These are phyloP conservation scores for Botia almorhae DNA, from an alignment of 2,797 vertebrate genomes.

Conservation along the genomic window DNA sequence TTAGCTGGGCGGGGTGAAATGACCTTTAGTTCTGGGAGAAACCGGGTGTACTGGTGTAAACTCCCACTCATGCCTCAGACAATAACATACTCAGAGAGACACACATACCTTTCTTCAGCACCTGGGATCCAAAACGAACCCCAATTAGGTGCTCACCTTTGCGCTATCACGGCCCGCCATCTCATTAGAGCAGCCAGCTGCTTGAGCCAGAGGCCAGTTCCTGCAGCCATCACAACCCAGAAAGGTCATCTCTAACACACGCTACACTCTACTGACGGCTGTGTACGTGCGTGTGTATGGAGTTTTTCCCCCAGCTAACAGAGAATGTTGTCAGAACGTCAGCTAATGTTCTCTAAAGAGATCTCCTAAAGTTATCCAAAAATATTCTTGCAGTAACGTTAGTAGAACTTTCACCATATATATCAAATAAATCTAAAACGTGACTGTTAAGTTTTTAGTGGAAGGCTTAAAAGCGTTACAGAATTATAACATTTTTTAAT, in stretches of 20 bases:
- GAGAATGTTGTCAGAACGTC: no score
- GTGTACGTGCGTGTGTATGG: constrained; percentile 8
- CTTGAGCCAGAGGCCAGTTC: constrained; percentile 71
- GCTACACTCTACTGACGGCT: background rate
- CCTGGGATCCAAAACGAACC: constrained; percentile 64
- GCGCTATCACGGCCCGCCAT: constrained; percentile 75
- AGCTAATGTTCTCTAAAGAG: no score
- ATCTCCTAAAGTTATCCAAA: no score
- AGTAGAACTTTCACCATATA: no score
- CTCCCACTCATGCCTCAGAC: constrained; percentile 45
- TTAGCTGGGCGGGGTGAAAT: constrained; percentile 10
- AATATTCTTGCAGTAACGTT: no score
- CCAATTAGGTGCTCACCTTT: constrained; percentile 79
- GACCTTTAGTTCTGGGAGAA: constrained; percentile 53
- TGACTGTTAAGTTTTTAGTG: no score
- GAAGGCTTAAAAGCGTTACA: no score
- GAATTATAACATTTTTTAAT: no score
- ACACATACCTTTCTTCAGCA: constrained; percentile 65
- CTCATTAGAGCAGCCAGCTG: constrained; percentile 81
- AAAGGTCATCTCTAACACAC: constrained; percentile 72
- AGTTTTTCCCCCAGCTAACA: no score
- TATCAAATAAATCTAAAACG: no score
- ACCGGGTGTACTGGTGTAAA: constrained; percentile 36
- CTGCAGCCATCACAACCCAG: constrained; percentile 62
- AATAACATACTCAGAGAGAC: constrained; percentile 51